phyloP scores from a whole-genome alignment of 2,113 vertebrate species.

The Lophura nycthemera region DNA sequence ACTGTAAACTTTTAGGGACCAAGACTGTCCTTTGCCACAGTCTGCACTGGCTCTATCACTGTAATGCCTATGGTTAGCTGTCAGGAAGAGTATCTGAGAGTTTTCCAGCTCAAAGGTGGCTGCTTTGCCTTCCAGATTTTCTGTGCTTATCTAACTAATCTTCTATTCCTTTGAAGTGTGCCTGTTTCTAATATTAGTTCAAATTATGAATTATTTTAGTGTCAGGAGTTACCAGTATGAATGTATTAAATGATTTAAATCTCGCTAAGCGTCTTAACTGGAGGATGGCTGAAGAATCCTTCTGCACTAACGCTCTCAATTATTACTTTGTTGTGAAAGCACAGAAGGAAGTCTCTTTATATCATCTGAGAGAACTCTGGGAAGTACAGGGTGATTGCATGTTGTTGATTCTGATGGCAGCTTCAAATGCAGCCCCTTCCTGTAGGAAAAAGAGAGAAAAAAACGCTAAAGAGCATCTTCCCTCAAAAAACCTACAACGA shows the following conservation, averaged over 20 bases:
- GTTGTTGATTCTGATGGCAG: not conserved
- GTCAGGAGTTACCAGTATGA: not conserved
- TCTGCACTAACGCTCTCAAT: not conserved
- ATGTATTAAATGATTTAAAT: not conserved
- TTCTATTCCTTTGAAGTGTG: conserved; percentile 1
- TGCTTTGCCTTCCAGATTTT: not conserved
- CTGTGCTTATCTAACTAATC: not conserved
- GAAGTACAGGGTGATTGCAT: not conserved
- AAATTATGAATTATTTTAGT: not conserved
- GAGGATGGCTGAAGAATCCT: not conserved
- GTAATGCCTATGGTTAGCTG: not conserved
- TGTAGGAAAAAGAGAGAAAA: not conserved
- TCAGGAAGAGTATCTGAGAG: not conserved
- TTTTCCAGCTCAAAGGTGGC: not conserved
- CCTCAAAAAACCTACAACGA: not conserved
- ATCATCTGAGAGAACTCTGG: not conserved
- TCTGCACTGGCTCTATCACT: not conserved
- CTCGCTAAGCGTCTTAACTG: not conserved
- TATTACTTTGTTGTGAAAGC: not conserved
- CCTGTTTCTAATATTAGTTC: not conserved
- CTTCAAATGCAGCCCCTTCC: not conserved
- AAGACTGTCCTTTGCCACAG: not conserved
- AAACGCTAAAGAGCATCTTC: not conserved
- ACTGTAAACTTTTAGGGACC: not conserved
- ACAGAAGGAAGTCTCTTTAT: not conserved